Percentiles rank a stretch among this genome's conserved stretches.
Conservation (phyloP, 2,113 vertebrate genomes). For the Malurus alboscapulatus region DNA sequence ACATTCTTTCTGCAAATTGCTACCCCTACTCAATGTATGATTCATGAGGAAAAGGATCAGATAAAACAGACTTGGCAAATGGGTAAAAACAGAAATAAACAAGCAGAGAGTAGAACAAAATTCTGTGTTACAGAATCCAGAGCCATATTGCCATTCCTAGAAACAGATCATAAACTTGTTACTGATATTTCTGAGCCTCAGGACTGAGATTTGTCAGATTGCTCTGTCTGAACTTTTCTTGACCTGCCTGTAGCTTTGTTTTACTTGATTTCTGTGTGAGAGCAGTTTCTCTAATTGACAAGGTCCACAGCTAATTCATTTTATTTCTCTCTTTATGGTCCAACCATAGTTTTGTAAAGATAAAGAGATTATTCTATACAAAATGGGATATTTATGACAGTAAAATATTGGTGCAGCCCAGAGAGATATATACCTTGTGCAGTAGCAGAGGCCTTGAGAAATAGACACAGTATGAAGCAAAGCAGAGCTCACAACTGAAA, state of each 20-base stretch:
- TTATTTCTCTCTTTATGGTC: background rate
- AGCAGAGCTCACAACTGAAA: background rate
- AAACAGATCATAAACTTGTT: background rate
- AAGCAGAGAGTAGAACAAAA: background rate
- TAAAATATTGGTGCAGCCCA: background rate
- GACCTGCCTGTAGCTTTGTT: background rate
- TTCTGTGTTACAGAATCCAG: background rate
- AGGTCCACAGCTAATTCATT: background rate
- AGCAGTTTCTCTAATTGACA: background rate
- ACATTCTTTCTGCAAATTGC: slow-evolving; percentile 44
- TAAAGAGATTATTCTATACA: background rate
- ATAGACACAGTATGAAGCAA: background rate
- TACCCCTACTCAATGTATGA: slow-evolving; percentile 32
- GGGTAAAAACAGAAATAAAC: slow-evolving; percentile 13
- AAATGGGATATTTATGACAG: background rate
- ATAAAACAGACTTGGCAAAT: slow-evolving; percentile 31
- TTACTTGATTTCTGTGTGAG: background rate
- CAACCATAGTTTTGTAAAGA: background rate
- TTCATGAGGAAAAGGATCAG: slow-evolving; percentile 43
- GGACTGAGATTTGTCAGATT: background rate
- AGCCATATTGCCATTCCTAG: background rate
- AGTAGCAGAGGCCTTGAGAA: background rate
- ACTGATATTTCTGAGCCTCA: background rate
- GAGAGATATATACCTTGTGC: background rate
- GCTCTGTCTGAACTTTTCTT: background rate